These are phyloP conservation scores for Babyrousa celebensis DNA, from an alignment of 2,797 vertebrate genomes.

Conservation along the genomic window DNA sequence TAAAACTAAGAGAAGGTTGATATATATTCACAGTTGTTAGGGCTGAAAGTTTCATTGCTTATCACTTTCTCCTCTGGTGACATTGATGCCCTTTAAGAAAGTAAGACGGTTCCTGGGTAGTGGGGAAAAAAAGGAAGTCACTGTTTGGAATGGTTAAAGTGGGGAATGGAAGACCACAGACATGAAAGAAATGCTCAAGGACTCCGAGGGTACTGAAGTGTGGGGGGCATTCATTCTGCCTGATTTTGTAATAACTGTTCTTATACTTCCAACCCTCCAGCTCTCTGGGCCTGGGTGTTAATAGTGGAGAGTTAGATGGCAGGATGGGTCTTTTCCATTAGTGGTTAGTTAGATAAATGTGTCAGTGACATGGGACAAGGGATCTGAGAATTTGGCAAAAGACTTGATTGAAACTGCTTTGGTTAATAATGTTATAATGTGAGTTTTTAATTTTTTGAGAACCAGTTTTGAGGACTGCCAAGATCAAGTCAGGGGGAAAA, in stretches of 20 bases:
- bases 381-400: not conserved
- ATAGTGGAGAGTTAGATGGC: not conserved
- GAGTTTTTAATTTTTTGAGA: conserved; percentile 3
- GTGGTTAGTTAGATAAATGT: conserved; percentile 4
- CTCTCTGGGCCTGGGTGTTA: not conserved
- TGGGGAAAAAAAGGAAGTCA: not conserved
- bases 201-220: not conserved
- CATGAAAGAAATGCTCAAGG: not conserved
- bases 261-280: not conserved
- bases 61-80: not conserved
- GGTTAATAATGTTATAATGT: conserved; percentile 3
- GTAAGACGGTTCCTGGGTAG: not conserved
- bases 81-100: conserved; percentile 17
- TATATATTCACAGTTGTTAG: not conserved
- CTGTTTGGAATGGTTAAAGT: not conserved
- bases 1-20: not conserved
- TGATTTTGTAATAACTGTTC: conserved; percentile 1
- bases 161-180: not conserved
- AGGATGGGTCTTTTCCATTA: not conserved
- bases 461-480: not conserved
- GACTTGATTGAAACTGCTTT: conserved; percentile 46
- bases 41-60: conserved; percentile 7
- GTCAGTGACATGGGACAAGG: not conserved
- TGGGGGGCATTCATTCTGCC: not conserved
- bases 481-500: not conserved